A percentile compares a stretch with the other conserved stretches of the same genome.
Evolutionary conservation across 2,888 invertebrate genomes (phyloP).

Genomic region (Andrena trimmerana): DNA sequence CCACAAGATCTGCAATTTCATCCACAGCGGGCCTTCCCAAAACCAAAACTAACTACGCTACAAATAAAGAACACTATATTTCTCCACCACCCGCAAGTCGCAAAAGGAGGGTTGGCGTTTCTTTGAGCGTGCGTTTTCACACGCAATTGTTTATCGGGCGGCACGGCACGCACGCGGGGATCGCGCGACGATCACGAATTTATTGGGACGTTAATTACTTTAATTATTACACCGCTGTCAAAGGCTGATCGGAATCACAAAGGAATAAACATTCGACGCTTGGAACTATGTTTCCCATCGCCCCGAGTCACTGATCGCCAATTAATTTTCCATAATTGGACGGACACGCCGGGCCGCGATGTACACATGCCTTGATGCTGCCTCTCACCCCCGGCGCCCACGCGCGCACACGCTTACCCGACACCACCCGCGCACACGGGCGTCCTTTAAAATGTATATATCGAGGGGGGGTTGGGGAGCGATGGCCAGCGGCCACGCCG

Average conservation of each 20-base stretch:
- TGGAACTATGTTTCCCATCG: slow-evolving; percentile 76
- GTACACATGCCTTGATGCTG: slow-evolving; percentile 67
- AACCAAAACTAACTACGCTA: too few relatives aligned
- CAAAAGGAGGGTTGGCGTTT: neutral
- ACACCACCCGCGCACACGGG: neutral
- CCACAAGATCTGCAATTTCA: too few relatives aligned
- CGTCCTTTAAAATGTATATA: slow-evolving; percentile 62
- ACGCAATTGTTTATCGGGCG: slow-evolving; percentile 50
- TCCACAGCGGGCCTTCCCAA: too few relatives aligned
- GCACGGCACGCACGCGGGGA: slow-evolving; percentile 26
- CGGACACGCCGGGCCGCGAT: slow-evolving; percentile 71
- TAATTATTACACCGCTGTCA: slow-evolving; percentile 83
- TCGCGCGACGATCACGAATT: slow-evolving; percentile 74
- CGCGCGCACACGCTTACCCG: neutral
- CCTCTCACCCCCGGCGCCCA: slow-evolving; percentile 36
- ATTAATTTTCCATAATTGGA: slow-evolving; percentile 85
- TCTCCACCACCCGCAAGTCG: too few relatives aligned
- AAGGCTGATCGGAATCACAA: slow-evolving; percentile 82
- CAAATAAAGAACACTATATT: too few relatives aligned
- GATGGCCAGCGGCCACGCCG: slow-evolving; percentile 64
- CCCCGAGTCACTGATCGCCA: slow-evolving; percentile 82
- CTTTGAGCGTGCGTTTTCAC: neutral
- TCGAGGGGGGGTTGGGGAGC: slow-evolving; percentile 35
- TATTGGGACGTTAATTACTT: slow-evolving; percentile 83
- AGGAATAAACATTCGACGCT: slow-evolving; percentile 78